A percentile compares a stretch with the other conserved stretches of the same genome.
These are phyloP conservation scores for Drosophila erecta DNA, from an alignment of 1,140 invertebrate species.

Conservation along the genomic window DNA sequence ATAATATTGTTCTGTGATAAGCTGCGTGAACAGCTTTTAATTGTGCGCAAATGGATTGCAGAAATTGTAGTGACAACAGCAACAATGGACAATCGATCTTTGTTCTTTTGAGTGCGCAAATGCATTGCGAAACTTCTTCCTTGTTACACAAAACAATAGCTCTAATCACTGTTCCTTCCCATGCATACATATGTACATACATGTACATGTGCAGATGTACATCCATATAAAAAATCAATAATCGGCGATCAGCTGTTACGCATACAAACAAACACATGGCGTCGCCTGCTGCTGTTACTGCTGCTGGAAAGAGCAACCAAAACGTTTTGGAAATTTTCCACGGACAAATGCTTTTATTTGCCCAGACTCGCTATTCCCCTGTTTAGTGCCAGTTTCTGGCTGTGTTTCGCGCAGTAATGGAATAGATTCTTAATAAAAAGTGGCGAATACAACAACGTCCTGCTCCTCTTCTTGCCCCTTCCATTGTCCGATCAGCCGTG, in stretches of 20 bases:
- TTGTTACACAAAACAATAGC: conserved; percentile 9
- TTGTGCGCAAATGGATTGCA: conserved; percentile 45
- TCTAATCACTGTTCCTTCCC: not conserved
- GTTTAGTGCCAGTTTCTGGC: not conserved
- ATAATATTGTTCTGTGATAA: conserved; percentile 59
- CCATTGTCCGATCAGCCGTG: conserved; percentile 40
- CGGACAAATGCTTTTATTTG: conserved; percentile 44
- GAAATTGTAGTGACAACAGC: conserved; percentile 38
- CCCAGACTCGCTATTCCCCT: not conserved
- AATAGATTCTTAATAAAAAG: conserved; percentile 18
- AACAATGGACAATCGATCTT: conserved; percentile 18
- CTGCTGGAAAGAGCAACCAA: conserved; percentile 30
- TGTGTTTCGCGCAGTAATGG: conserved; percentile 42
- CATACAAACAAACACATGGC: conserved; percentile 38
- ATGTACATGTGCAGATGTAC: no score
- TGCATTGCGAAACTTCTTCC: conserved; percentile 7
- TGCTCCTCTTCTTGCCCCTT: conserved; percentile 1
- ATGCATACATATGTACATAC: not conserved
- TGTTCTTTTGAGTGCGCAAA: conserved; percentile 40
- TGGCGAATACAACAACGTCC: conserved; percentile 22
- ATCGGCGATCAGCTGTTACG: conserved; percentile 69
- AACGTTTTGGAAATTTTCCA: conserved; percentile 69
- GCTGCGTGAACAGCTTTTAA: conserved; percentile 63
- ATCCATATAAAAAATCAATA: conserved; percentile 56
- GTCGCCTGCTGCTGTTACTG: conserved; percentile 20